A percentile compares a stretch with the other conserved stretches of the same genome.
Conservation (phyloP, 2,113 vertebrate genomes). For the Sturnira hondurensis region DNA sequence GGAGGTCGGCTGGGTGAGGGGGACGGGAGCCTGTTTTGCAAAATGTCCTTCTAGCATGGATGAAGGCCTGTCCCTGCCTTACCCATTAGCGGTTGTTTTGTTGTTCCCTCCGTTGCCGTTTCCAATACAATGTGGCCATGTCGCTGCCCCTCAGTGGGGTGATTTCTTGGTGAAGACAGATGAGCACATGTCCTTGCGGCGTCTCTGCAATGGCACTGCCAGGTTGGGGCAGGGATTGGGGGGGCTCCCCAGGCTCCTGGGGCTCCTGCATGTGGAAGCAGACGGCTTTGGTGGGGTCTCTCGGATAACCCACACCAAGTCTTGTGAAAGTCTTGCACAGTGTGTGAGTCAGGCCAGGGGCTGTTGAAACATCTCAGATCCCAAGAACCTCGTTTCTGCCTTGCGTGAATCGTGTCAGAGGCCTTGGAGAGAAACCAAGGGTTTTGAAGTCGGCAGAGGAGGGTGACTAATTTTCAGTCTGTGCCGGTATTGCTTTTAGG, state of each 20-base stretch:
- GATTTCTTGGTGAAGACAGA: slow-evolving; percentile 30
- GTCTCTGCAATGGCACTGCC: background rate
- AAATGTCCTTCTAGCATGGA: background rate
- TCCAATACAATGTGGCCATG: background rate
- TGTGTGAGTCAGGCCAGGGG: background rate
- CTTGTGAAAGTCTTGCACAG: background rate
- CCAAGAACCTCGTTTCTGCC: background rate
- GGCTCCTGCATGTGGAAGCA: slow-evolving; percentile 49
- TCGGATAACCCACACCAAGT: slow-evolving; percentile 25
- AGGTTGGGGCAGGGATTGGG: background rate
- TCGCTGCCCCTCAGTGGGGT: background rate
- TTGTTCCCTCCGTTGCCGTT: background rate
- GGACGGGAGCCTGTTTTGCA: background rate
- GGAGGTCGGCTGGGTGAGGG: background rate
- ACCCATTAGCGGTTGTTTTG: accelerated
- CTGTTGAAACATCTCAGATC: background rate
- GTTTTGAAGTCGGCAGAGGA: background rate
- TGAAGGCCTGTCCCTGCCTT: accelerated
- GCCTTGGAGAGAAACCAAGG: background rate
- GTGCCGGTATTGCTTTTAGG: background rate
- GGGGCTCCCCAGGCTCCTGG: slow-evolving; percentile 17
- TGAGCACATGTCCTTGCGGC: slow-evolving; percentile 29
- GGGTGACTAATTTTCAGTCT: background rate
- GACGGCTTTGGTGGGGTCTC: slow-evolving; percentile 59
- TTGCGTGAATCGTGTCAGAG: background rate